A percentile compares a stretch with the other conserved stretches of the same genome.
Evolutionary conservation across 2,797 vertebrate species (phyloP).

Genomic region (Ispidina picta): DNA sequence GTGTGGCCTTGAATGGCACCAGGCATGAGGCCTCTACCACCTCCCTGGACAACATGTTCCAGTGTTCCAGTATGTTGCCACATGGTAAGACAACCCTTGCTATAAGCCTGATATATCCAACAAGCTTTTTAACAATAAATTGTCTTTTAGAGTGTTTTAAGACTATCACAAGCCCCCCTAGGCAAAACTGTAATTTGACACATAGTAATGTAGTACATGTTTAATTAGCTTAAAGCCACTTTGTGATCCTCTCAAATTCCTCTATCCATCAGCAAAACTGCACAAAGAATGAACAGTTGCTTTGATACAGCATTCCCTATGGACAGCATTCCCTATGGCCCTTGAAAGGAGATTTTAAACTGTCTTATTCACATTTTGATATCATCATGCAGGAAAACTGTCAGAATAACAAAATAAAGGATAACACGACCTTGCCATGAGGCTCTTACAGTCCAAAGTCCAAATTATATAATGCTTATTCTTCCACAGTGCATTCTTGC

Average conservation of each 20-base stretch:
- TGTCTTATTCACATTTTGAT: not conserved
- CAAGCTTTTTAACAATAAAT: not conserved
- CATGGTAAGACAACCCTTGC: not conserved
- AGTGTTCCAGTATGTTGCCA: not conserved
- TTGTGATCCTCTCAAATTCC: not conserved
- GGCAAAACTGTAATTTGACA: not conserved
- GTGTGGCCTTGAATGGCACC: too few species aligned
- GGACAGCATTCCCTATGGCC: not conserved
- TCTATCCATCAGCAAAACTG: not conserved
- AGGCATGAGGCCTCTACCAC: too few species aligned
- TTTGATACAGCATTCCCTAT: not conserved
- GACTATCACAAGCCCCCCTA: not conserved
- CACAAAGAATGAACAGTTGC: not conserved
- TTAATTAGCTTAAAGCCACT: not conserved
- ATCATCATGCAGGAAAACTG: not conserved
- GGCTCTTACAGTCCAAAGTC: not conserved
- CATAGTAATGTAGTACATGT: not conserved
- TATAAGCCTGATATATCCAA: not conserved
- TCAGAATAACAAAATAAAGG: not conserved
- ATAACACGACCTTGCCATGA: not conserved
- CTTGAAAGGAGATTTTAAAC: not conserved
- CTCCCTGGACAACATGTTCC: too few species aligned
- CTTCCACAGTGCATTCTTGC: too few species aligned
- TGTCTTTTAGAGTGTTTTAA: not conserved
- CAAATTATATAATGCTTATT: not conserved